phyloP scores from a whole-genome alignment of 2,113 vertebrate species.

The Oceanites oceanicus region DNA sequence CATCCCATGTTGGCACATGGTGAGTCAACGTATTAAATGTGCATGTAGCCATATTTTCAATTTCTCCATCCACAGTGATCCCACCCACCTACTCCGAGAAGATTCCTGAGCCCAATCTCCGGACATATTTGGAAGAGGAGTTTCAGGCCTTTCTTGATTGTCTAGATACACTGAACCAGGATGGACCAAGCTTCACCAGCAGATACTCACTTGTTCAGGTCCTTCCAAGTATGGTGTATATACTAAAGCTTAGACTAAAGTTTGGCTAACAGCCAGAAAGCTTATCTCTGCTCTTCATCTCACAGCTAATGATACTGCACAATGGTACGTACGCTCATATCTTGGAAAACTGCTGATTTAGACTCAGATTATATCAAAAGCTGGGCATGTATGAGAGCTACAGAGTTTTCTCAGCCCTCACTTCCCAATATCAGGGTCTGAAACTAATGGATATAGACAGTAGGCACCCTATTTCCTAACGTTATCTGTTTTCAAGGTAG shows the following conservation, averaged over 20 bases:
- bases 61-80: neutral
- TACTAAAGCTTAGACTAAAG: neutral
- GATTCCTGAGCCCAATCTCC: neutral
- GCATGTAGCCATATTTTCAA: neutral
- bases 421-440: neutral
- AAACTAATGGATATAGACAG: neutral
- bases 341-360: neutral
- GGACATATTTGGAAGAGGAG: neutral
- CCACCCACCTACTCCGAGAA: neutral
- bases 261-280: neutral
- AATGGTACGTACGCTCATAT: neutral
- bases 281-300: neutral
- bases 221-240: neutral
- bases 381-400: neutral
- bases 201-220: neutral
- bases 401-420: neutral
- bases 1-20: rapidly evolving
- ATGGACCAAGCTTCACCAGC: neutral
- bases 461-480: neutral
- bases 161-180: neutral
- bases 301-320: neutral
- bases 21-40: neutral
- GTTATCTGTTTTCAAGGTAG: neutral
- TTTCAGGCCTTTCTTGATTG: neutral
- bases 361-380: neutral